Evolutionary conservation across 1,140 invertebrate genomes (phyloP).

Genomic region (Caenorhabditis remanei): DNA sequence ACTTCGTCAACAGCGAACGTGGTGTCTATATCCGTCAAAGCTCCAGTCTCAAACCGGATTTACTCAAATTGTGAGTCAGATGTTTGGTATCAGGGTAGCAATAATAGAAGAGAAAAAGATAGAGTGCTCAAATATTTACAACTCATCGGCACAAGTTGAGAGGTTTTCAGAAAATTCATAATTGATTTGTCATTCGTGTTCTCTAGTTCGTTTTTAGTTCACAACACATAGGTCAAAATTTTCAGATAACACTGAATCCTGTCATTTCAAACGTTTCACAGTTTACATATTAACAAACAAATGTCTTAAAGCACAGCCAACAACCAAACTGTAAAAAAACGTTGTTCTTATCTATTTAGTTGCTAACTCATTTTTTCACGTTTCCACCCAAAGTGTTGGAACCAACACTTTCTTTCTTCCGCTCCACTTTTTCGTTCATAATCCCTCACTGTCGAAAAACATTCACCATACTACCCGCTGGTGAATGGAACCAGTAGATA

Average conservation of each 20-base stretch:
- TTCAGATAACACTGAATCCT: too few species aligned
- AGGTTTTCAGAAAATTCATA: not conserved
- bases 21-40: constrained; percentile 38
- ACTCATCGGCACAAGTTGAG: not conserved
- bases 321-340: not conserved
- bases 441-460: not conserved
- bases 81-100: not conserved
- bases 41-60: constrained; percentile 40
- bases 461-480: not conserved
- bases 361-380: not conserved
- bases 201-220: not conserved
- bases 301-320: not conserved
- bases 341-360: not conserved
- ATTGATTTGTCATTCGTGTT: not conserved
- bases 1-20: constrained; percentile 27
- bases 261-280: not conserved
- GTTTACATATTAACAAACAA: not conserved
- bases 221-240: too few species aligned
- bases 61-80: constrained; percentile 41
- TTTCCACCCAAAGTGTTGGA: not conserved
- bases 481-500: constrained; percentile 49
- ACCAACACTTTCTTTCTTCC: not conserved
- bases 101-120: not conserved
- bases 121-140: constrained; percentile 44
- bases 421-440: not conserved